These are phyloP conservation scores for Sebastes steindachneri DNA, from an alignment of 2,797 vertebrate species.

Conservation along the genomic window DNA sequence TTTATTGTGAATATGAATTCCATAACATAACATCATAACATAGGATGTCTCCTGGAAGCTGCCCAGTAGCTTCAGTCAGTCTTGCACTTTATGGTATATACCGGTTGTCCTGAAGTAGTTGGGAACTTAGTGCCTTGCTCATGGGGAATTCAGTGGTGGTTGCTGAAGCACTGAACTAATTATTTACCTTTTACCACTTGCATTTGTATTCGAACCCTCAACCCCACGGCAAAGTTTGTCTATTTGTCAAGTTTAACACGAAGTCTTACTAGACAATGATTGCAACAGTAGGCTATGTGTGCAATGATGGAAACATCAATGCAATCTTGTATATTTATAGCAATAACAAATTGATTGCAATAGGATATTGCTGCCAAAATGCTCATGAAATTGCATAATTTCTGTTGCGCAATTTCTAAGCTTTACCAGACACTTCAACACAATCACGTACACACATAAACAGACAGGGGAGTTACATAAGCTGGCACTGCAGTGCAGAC, in stretches of 20 bases:
- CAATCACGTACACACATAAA: background rate
- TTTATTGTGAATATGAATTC: background rate
- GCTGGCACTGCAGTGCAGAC: conserved; percentile 46
- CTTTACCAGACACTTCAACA: background rate
- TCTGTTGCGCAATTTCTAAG: conserved; percentile 18
- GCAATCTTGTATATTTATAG: background rate
- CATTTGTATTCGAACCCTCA: background rate
- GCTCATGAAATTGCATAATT: background rate
- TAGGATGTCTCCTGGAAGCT: background rate
- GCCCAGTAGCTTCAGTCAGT: background rate
- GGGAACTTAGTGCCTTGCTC: background rate
- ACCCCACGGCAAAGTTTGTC: background rate
- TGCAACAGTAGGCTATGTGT: background rate
- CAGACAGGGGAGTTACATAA: conserved; percentile 41
- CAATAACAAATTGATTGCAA: background rate
- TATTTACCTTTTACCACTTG: background rate
- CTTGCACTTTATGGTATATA: background rate
- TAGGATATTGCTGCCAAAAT: background rate
- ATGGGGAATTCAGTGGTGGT: background rate
- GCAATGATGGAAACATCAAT: background rate
- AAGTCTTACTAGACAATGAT: background rate
- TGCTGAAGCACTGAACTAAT: background rate
- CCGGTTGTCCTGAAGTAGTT: background rate
- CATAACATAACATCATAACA: background rate
- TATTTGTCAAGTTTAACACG: background rate